phyloP scores from a whole-genome alignment of 2,797 vertebrate genomes.

The Leucoraja ocellata region DNA sequence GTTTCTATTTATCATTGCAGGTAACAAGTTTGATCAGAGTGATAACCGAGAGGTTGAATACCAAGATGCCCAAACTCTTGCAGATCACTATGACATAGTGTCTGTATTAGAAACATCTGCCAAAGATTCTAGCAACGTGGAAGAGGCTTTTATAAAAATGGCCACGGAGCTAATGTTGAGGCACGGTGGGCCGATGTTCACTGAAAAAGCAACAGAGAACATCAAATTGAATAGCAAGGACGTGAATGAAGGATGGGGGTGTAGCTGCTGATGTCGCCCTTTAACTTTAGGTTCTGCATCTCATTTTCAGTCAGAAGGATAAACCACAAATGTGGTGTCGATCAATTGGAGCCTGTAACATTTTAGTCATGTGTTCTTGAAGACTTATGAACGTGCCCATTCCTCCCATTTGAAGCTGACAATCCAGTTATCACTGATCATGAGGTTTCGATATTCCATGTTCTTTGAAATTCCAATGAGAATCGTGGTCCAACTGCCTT shows the following conservation, averaged over 20 bases:
- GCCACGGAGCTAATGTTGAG: slow-evolving; percentile 72
- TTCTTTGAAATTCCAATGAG: not conserved
- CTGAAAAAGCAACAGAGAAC: slow-evolving; percentile 64
- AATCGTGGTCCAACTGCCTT: not conserved
- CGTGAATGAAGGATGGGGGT: slow-evolving; percentile 65
- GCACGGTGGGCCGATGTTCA: slow-evolving; percentile 73
- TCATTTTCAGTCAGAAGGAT: not conserved
- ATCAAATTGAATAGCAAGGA: slow-evolving; percentile 79
- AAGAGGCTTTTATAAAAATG: slow-evolving; percentile 74
- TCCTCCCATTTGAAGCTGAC: slow-evolving; percentile 5
- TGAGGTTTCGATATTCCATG: slow-evolving; percentile 1
- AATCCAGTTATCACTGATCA: not conserved
- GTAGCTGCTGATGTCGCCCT: slow-evolving; percentile 63
- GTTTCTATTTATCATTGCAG: slow-evolving; percentile 48
- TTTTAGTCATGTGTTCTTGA: not conserved
- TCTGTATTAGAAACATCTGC: slow-evolving; percentile 74
- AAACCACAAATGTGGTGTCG: not conserved
- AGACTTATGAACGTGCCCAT: not conserved
- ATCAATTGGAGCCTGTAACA: not conserved
- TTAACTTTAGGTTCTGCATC: slow-evolving; percentile 12
- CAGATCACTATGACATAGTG: slow-evolving; percentile 62
- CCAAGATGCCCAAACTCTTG: slow-evolving; percentile 67
- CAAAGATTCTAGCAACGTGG: slow-evolving; percentile 75
- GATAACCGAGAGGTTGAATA: slow-evolving; percentile 65
- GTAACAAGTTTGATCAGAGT: slow-evolving; percentile 74